Percentiles rank a stretch among this genome's conserved stretches.
Evolutionary conservation across 2,113 vertebrate species (phyloP).

Genomic region (Pycnonotus jocosus): DNA sequence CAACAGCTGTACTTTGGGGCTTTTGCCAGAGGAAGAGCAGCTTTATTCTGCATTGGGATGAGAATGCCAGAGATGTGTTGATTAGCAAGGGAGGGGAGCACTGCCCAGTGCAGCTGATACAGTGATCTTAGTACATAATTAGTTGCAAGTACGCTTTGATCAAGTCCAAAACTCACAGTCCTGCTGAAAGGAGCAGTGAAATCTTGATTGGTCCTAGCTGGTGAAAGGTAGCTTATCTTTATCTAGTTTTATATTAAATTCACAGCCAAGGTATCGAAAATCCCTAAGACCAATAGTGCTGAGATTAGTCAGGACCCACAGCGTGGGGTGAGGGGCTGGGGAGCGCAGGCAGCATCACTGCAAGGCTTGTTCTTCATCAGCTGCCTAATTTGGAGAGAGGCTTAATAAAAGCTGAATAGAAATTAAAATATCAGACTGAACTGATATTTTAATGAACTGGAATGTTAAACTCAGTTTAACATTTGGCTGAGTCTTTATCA

Average conservation of each 20-base stretch:
- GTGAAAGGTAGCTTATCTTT: neutral
- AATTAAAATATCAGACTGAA: slow-evolving; percentile 34
- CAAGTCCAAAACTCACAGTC: neutral
- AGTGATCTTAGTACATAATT: neutral
- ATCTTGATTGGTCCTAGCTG: neutral
- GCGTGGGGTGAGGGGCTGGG: fast-evolving
- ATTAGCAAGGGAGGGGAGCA: neutral
- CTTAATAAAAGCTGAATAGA: neutral
- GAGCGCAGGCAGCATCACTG: neutral
- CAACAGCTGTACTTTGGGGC: slow-evolving; percentile 10
- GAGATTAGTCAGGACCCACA: neutral
- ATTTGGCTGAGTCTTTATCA: slow-evolving; percentile 61
- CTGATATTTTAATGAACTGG: neutral
- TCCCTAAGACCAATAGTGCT: neutral
- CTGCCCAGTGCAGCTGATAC: neutral
- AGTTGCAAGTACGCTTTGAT: neutral
- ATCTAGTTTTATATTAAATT: neutral
- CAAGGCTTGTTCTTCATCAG: neutral
- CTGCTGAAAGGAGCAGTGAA: neutral
- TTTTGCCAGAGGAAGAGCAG: slow-evolving; percentile 15
- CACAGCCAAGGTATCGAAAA: fast-evolving
- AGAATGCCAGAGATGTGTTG: neutral
- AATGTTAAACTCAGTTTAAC: slow-evolving; percentile 2
- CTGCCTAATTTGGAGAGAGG: neutral
- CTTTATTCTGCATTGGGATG: neutral